These are phyloP conservation scores for Oppia nitens DNA, from an alignment of 1,140 invertebrate genomes.

Conservation along the genomic window DNA sequence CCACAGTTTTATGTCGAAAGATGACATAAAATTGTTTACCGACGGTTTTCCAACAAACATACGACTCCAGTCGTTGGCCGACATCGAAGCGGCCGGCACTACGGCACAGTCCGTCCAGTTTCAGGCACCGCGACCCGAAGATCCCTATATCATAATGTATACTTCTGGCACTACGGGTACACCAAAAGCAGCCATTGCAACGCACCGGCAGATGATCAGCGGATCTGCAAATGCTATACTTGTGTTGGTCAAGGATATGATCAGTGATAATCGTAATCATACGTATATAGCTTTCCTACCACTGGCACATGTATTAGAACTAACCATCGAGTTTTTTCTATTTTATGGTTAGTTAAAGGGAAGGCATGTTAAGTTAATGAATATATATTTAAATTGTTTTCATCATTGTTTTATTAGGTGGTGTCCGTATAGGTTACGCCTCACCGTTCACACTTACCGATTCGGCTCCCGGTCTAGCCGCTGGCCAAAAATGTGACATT, in stretches of 20 bases:
- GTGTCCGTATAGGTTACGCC: constrained; percentile 45
- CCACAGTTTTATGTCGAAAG: not conserved
- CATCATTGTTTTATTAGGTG: constrained; percentile 23
- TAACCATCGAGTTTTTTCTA: constrained; percentile 41
- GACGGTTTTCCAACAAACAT: not conserved
- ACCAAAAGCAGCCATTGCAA: constrained; percentile 43
- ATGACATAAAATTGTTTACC: too few species aligned
- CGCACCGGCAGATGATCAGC: constrained; percentile 11
- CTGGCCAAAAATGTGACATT: constrained; percentile 63
- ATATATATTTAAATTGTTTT: not conserved
- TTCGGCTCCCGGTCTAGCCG: constrained; percentile 78
- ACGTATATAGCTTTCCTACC: constrained; percentile 88
- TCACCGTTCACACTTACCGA: constrained; percentile 87
- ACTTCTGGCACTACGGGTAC: constrained; percentile 83
- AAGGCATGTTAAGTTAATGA: not conserved
- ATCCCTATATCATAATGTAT: constrained; percentile 87
- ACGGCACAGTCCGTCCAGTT: not conserved
- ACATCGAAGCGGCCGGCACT: not conserved
- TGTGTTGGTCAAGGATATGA: constrained; percentile 28
- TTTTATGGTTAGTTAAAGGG: constrained; percentile 19
- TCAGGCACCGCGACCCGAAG: constrained; percentile 29
- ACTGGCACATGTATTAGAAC: constrained; percentile 89
- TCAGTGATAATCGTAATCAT: constrained; percentile 65
- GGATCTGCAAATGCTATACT: constrained; percentile 5
- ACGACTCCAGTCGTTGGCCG: not conserved